These are phyloP conservation scores for Allygus modestus DNA, from an alignment of 2,888 invertebrate species.

Conservation along the genomic window DNA sequence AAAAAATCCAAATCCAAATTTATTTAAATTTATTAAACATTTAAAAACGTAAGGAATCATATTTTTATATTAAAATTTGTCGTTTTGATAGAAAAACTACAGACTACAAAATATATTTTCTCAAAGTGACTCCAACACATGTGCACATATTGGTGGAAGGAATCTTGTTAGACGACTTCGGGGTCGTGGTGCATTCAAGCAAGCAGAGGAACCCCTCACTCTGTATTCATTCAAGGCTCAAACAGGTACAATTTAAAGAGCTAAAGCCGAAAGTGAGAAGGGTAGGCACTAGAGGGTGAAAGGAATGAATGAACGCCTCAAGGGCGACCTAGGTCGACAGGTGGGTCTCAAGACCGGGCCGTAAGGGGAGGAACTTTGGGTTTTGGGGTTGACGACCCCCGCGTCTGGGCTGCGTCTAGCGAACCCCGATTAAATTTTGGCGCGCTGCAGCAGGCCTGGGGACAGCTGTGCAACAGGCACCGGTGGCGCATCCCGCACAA, in stretches of 20 bases:
- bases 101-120: too few species aligned
- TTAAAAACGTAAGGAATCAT: too few species aligned
- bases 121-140: too few species aligned
- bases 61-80: too few species aligned
- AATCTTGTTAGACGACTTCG: too few species aligned
- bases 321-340: background rate
- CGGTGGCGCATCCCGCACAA: background rate
- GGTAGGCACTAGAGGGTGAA: background rate
- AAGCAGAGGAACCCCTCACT: too few species aligned
- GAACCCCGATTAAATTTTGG: conserved; percentile 4
- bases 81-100: too few species aligned
- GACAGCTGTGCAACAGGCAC: conserved; percentile 15
- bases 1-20: too few species aligned
- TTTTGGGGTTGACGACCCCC: background rate
- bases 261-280: conserved; percentile 21
- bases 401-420: conserved; percentile 14
- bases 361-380: background rate
- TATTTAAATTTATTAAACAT: too few species aligned
- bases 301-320: conserved; percentile 36
- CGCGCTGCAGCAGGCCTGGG: background rate
- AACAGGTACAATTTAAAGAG: conserved; percentile 11
- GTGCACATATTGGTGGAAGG: too few species aligned
- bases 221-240: background rate
- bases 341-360: background rate
- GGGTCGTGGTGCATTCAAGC: too few species aligned